Evolutionary conservation across 2,888 invertebrate genomes (phyloP).

Genomic region (Erynnis tages): DNA sequence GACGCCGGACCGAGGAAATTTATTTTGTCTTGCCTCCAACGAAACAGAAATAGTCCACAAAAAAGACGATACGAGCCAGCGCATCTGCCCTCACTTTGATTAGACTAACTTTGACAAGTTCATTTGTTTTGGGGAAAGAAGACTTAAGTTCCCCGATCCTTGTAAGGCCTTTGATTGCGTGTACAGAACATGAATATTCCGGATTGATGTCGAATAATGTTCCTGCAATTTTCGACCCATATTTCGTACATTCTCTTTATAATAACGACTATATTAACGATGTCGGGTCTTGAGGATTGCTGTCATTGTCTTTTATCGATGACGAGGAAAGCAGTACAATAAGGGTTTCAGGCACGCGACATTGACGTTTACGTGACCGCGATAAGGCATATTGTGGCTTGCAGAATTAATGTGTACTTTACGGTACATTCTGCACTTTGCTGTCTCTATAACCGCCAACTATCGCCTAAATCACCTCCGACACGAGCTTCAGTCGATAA

Average conservation of each 20-base stretch:
- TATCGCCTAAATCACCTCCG: slow-evolving; percentile 30
- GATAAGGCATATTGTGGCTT: slow-evolving; percentile 10
- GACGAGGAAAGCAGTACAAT: slow-evolving; percentile 23
- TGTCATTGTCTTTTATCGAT: slow-evolving; percentile 28
- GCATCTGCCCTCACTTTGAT: slow-evolving; percentile 17
- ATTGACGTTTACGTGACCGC: slow-evolving; percentile 1
- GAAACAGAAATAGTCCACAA: slow-evolving; percentile 23
- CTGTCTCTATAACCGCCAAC: slow-evolving; percentile 25
- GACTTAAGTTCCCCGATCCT: not conserved
- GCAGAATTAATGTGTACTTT: slow-evolving; percentile 8
- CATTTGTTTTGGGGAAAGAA: not conserved
- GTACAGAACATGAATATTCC: slow-evolving; percentile 1
- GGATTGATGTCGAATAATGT: slow-evolving; percentile 15
- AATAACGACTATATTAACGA: slow-evolving; percentile 27
- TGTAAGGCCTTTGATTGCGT: not conserved
- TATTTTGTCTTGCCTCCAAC: slow-evolving; percentile 38
- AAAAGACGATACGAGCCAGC: slow-evolving; percentile 5
- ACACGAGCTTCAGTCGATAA: slow-evolving; percentile 34
- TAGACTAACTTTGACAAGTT: slow-evolving; percentile 17
- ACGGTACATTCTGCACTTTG: slow-evolving; percentile 25
- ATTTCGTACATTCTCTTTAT: slow-evolving; percentile 20
- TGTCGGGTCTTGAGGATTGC: slow-evolving; percentile 23
- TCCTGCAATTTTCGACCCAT: slow-evolving; percentile 21
- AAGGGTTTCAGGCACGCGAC: not conserved
- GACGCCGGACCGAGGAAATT: slow-evolving; percentile 50